Base-by-base conservation (phyloP, 2,113 vertebrate genomes). In the human (Homo sapiens) region DNA sequence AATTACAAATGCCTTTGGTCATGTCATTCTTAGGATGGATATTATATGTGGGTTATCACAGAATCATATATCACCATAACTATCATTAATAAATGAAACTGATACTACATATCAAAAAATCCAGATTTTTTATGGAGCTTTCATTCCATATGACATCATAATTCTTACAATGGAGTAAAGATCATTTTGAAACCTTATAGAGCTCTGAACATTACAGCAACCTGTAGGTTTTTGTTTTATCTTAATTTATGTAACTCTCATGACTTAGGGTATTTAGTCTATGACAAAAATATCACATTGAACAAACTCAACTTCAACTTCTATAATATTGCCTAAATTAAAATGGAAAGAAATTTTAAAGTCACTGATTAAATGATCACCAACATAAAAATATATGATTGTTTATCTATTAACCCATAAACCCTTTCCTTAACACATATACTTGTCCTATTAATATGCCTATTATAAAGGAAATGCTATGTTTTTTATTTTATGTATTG, bases 1-100 rank as follows among this genome's bases (percentile, higher is more conserved):
- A 99, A 99, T 99, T 99, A 99, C 99, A 99, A 99, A 99, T 99
- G 99, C 99, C 99, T 99, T 99, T 99, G 99, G 99, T 99, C 99
- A 99, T 98, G 99, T 99, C 99, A 99, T 98, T 98, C 98, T 98
- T 98, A 98, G 97, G 97, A 98, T 97, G 93, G 98, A 98, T 98
- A 99, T 98, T 99, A 98, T 98, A 98, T 98, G 98, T 99, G 98
- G 99, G 99, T 99, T 99, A 99, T 99, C 99, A 99, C 98, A 99
- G 98, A 98, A 98, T 98, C 98, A 99, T 99, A 99, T 99, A 99
- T 99, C 99, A 99, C 99, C 98, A 98, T 98, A 98, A 98, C 97
- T 99, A 99, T 99, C 98, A 99, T 99, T 99, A 99, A 99, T 99
- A 99, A 99, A 98, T 98, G 98, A 98, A 99, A 99, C 12, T 98